These are phyloP conservation scores for Caradrina clavipalpis DNA, from an alignment of 2,888 invertebrate genomes.

Conservation along the genomic window DNA sequence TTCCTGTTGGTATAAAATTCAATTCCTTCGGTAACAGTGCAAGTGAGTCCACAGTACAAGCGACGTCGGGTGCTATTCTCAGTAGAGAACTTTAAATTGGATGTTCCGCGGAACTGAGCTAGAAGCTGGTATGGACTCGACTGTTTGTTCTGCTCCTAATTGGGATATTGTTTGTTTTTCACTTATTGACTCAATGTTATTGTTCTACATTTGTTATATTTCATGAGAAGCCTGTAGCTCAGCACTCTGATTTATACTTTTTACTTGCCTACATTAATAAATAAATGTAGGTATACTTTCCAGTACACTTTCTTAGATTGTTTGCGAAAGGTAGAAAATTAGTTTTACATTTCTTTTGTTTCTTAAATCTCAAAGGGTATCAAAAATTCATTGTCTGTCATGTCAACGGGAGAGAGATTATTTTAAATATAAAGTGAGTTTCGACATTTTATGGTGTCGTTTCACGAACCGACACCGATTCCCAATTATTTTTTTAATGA, in stretches of 20 bases:
- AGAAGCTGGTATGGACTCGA: conserved; percentile 9
- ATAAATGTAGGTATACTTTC: conserved; percentile 3
- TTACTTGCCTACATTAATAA: not conserved
- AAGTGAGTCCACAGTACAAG: conserved; percentile 11
- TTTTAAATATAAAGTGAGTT: conserved; percentile 46
- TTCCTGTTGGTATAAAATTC: too few relatives aligned
- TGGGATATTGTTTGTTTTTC: conserved; percentile 27
- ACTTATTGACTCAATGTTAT: conserved; percentile 18
- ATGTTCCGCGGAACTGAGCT: conserved; percentile 18
- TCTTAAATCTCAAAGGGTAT: conserved; percentile 43
- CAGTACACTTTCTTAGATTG: conserved; percentile 6
- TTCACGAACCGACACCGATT: conserved; percentile 14
- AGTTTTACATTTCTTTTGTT: conserved; percentile 24
- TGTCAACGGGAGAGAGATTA: conserved; percentile 31
- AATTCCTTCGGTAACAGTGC: too few relatives aligned
- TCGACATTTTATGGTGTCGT: conserved; percentile 26
- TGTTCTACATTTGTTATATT: conserved; percentile 9
- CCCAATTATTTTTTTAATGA: conserved; percentile 38
- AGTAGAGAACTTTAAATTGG: conserved; percentile 53
- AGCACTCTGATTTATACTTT: not conserved
- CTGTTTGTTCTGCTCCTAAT: conserved; percentile 29
- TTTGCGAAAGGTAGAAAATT: conserved; percentile 25
- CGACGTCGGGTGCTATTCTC: conserved; percentile 16
- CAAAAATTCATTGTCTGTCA: conserved; percentile 37
- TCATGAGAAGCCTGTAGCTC: too few relatives aligned